Base-by-base conservation (phyloP, 1,140 invertebrate species). In the Nomia melanderi region DNA sequence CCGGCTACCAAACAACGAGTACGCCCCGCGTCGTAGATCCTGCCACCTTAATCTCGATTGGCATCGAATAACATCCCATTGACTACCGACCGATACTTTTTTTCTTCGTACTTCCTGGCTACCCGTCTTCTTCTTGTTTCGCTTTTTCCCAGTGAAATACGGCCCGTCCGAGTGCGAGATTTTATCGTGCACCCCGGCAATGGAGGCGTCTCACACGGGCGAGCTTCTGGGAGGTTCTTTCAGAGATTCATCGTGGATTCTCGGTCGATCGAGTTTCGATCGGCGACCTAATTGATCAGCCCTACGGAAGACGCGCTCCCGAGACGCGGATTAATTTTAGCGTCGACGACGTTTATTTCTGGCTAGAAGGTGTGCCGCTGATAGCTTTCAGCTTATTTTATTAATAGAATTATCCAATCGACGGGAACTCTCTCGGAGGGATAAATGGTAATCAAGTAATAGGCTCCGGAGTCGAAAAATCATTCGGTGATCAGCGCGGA, bases 31-130 rank as follows among this genome's bases (percentile, higher is more conserved):
- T 25, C 63, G 67, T 23, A 23, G 65, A 77, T 69, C 39, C 66
- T 77, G 59, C 47, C 53, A 70, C 60, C 54, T 78, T 84, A 85
- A 85, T 85, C 82, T 84, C 72, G 76, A 85, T 84, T 66, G 79
- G 73, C 82, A 84, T 84, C 79, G 67, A 71, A 71, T 85, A 84
- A 83, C 82, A 64, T 56, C 33, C 33, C 78, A 60, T n/a, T 60
- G 67, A 53, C 80, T 81, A 77, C 78, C 73, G n/a, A 81, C 39
- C 66, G 50, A 77, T 66, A 41, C 57, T 66, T 66, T 44, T 53
- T 14, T 23, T 7, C 12, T n/a, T 20, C 14, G 17, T 14, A 3
- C n/a, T 11, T 14, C n/a, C 5, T n/a, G n/a, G 12, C 27, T 54
- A 0, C 5, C 17, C 33, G 8, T 39, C 60, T 20, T 41, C 12